phyloP scores from a whole-genome alignment of 2,113 vertebrate genomes.

The Otis tarda region DNA sequence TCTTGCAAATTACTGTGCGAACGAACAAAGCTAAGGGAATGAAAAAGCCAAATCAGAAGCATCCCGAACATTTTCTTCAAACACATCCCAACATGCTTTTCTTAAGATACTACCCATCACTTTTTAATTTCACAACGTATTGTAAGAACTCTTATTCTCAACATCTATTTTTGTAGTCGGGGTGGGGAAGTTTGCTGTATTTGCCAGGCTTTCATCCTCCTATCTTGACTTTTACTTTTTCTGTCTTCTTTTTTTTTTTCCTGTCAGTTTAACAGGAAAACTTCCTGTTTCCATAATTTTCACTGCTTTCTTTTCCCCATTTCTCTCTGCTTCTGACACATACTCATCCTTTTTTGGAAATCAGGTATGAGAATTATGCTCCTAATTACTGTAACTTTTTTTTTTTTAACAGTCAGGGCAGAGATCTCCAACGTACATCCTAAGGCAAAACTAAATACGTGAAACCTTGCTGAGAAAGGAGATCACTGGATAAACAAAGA shows the following conservation, averaged over 20 bases:
- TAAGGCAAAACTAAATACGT: background rate
- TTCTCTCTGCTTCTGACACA: background rate
- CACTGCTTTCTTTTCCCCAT: background rate
- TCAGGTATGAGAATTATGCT: background rate
- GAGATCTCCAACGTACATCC: background rate
- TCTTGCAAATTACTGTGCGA: background rate
- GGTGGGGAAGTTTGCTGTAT: slow-evolving; percentile 21
- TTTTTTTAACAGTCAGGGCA: background rate
- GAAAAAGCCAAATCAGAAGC: background rate
- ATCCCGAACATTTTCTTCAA: background rate
- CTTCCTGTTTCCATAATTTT: slow-evolving; percentile 18
- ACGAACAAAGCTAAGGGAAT: background rate
- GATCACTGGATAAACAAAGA: background rate
- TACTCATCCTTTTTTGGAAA: background rate
- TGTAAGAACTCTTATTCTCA: slow-evolving; percentile 20
- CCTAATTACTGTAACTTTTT: background rate
- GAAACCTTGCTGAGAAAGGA: background rate
- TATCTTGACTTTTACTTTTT: slow-evolving; percentile 40
- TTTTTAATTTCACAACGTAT: background rate
- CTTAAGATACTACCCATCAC: background rate
- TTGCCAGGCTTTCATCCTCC: slow-evolving; percentile 47
- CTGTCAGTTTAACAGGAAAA: slow-evolving; percentile 5
- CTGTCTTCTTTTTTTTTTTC: background rate
- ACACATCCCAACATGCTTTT: background rate
- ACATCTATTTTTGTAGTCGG: slow-evolving; percentile 8